Percentiles rank a stretch among this genome's conserved stretches.
These are phyloP conservation scores for Scalopus aquaticus DNA, from an alignment of 2,113 vertebrate genomes.

Conservation along the genomic window DNA sequence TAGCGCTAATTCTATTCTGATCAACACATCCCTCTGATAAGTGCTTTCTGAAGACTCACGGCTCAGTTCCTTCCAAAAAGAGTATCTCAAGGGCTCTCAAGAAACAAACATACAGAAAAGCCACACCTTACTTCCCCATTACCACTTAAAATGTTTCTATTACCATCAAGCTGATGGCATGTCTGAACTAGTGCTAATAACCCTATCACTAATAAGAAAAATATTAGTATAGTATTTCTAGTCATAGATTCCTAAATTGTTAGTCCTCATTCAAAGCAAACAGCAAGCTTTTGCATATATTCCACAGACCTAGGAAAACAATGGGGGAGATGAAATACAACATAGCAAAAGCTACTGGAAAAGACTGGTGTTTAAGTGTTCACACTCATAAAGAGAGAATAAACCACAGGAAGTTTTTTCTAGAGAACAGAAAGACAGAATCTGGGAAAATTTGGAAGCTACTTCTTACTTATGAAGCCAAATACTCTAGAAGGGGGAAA, in stretches of 20 bases:
- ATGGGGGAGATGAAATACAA: conserved; percentile 38
- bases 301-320: conserved; percentile 48
- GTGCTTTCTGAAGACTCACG: neutral
- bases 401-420: conserved; percentile 67
- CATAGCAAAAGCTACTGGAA: conserved; percentile 42
- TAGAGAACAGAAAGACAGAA: conserved; percentile 28
- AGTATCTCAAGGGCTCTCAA: conserved; percentile 65
- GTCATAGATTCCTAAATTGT: conserved; percentile 69
- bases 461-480: conserved; percentile 46
- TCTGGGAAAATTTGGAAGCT: neutral
- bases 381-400: neutral
- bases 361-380: conserved; percentile 65
- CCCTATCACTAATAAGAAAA: conserved; percentile 62
- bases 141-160: conserved; percentile 68
- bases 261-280: conserved; percentile 78
- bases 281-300: conserved; percentile 46
- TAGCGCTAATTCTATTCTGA: neutral
- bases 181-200: conserved; percentile 54
- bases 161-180: neutral
- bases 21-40: neutral
- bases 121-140: conserved; percentile 64
- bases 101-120: conserved; percentile 64
- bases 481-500: conserved; percentile 46
- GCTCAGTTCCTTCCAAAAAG: conserved; percentile 58
- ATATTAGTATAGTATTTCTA: conserved; percentile 61